Base-by-base conservation (phyloP, 2,113 vertebrate species). In the Microcebus murinus region DNA sequence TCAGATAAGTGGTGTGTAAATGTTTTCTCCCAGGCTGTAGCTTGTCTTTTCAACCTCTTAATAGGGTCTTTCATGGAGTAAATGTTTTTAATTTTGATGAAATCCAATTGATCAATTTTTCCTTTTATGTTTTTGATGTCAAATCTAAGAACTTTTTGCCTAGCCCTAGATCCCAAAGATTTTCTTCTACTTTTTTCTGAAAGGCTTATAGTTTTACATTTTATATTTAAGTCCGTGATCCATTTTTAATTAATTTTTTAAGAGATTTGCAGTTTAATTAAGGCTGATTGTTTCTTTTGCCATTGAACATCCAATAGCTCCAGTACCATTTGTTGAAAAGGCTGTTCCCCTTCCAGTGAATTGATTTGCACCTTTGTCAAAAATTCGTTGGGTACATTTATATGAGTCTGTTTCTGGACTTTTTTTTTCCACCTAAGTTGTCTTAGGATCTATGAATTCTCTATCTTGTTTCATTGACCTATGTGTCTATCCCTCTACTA, bases 241-340 rank as follows among this genome's bases (percentile, higher is more conserved):
- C 61, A 39, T 63, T 93, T 76, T 87, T 70, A 83, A 57, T 93
- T 94, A 45, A 45, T 71, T 91, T 80, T 70, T 92, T 7, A 85
- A 61, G 13, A 48, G 36, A 34, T 52, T 14, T 80, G 80, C 61
- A 93, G 39, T 82, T 90, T 85, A 81, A 68, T 34, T 2, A 87
- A 90, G 36, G 36, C 0, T 36, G 29, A 39, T 57, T 91, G n/a
- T 68, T 91, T 57, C 23, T 73, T 95, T 48, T 25, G 55, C 25
- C 36, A 70, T 12, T 85, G 57, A 57, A 31, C 61, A 13, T 92
- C 63, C 39, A 68, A 20, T 74, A 74, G 20, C 11, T 50, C 15
- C 13, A 86, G 36, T 45, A 67, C 14, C 18, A 61, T 52, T 87
- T 83, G n/a, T 55, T 86, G 25, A 61, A 89, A 93, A 87, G n/a